These are phyloP conservation scores for Globicephala melas DNA, from an alignment of 2,113 vertebrate genomes.

Conservation along the genomic window DNA sequence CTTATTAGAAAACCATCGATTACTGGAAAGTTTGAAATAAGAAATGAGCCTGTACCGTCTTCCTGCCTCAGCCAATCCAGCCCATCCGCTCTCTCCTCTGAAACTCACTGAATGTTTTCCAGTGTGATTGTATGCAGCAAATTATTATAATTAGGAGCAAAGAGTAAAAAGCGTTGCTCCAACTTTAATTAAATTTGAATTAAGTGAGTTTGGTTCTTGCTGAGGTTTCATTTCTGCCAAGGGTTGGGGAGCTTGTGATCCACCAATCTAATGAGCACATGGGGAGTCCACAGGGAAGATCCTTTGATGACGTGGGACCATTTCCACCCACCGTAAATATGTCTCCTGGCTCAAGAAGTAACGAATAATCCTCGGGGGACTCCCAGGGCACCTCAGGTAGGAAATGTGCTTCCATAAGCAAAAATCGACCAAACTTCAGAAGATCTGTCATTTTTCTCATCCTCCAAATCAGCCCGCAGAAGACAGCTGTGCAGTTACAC, in stretches of 20 bases:
- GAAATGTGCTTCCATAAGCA: slow-evolving; percentile 21
- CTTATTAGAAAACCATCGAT: background rate
- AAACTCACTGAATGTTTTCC: background rate
- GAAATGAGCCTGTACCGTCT: accelerated
- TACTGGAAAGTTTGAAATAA: background rate
- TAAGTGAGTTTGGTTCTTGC: slow-evolving; percentile 22
- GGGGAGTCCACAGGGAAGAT: background rate
- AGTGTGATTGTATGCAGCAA: accelerated
- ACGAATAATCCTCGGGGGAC: background rate
- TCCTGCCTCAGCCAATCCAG: accelerated
- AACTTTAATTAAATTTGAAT: slow-evolving; percentile 46
- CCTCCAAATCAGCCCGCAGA: background rate
- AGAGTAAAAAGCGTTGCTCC: background rate
- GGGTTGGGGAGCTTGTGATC: background rate
- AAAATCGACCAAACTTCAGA: background rate
- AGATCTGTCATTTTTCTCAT: background rate
- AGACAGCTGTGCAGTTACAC: background rate
- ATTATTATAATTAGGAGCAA: background rate
- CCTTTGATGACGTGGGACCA: background rate
- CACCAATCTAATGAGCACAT: background rate
- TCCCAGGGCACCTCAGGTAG: background rate
- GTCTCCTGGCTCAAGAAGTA: background rate
- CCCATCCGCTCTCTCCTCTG: background rate
- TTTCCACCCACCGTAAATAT: background rate
- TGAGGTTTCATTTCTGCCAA: slow-evolving; percentile 3